Evolutionary conservation across 2,113 vertebrate genomes (phyloP).

Genomic region (Sinocyclocheilus anshuiensis): DNA sequence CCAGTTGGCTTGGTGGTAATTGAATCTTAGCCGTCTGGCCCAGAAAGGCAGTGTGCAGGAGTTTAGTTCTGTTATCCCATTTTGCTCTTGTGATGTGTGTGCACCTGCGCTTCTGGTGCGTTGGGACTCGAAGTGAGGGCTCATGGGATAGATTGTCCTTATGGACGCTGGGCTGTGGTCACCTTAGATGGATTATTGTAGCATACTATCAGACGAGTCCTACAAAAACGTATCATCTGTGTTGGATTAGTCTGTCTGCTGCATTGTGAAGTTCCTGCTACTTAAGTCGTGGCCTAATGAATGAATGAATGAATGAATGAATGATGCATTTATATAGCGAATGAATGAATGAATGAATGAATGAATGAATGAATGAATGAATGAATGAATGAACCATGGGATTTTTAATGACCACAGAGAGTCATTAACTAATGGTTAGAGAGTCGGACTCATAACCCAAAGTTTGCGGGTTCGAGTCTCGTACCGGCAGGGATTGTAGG

Average conservation of each 20-base stretch:
- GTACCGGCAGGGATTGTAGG: too few species aligned
- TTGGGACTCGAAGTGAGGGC: constrained; percentile 25
- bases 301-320: too few species aligned
- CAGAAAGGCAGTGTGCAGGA: constrained; percentile 33
- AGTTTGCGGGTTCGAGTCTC: too few species aligned
- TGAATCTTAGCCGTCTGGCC: constrained; percentile 49
- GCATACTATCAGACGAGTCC: constrained; percentile 39
- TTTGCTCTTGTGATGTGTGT: constrained; percentile 45
- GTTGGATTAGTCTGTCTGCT: constrained; percentile 26
- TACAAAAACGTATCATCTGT: constrained; percentile 18
- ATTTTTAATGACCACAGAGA: too few species aligned
- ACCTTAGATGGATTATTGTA: constrained; percentile 50
- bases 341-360: too few species aligned
- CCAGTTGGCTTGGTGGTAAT: constrained; percentile 46
- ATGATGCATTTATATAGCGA: too few species aligned
- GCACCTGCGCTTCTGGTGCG: constrained; percentile 25
- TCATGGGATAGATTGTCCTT: constrained; percentile 43
- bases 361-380: too few species aligned
- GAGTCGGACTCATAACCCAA: too few species aligned
- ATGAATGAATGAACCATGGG: too few species aligned
- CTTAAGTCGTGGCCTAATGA: too few species aligned
- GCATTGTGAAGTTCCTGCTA: neutral
- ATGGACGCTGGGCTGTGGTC: constrained; percentile 40
- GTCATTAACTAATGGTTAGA: too few species aligned
- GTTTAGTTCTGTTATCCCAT: constrained; percentile 51